Percentiles rank a stretch among this genome's conserved stretches.
These are phyloP conservation scores for Archips xylosteana DNA, from an alignment of 2,888 invertebrate species.

Conservation along the genomic window DNA sequence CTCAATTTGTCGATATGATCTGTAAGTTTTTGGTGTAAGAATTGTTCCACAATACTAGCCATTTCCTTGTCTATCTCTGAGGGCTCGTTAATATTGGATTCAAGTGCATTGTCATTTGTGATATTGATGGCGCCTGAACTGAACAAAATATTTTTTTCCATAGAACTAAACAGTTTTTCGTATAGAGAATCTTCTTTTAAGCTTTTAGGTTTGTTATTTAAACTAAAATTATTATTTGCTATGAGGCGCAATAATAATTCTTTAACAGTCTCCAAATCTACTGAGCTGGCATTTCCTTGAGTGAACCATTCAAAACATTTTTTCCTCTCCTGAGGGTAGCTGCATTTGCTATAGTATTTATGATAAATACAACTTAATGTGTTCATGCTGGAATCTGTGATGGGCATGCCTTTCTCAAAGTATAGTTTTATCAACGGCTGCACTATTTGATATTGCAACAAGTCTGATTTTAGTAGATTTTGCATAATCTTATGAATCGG, in stretches of 20 bases:
- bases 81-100: constrained; percentile 44
- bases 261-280: constrained; percentile 51
- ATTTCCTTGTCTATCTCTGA: constrained; percentile 57
- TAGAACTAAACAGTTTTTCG: constrained; percentile 62
- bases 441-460: constrained; percentile 62
- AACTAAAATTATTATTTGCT: constrained; percentile 66
- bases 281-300: constrained; percentile 53
- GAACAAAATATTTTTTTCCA: constrained; percentile 68
- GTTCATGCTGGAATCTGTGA: constrained; percentile 62
- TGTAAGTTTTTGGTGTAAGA: constrained; percentile 53
- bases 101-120: constrained; percentile 23
- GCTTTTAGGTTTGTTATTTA: constrained; percentile 20
- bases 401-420: constrained; percentile 73
- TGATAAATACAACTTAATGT: constrained; percentile 65
- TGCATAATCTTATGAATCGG: constrained; percentile 69
- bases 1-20: constrained; percentile 47
- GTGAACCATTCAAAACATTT: constrained; percentile 69
- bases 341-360: constrained; percentile 71
- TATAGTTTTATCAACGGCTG: constrained; percentile 72
- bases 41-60: constrained; percentile 51
- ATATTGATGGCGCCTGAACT: constrained; percentile 69
- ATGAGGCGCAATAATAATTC: constrained; percentile 65
- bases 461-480: constrained; percentile 57
- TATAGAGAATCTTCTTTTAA: constrained; percentile 52
- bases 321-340: constrained; percentile 56